phyloP scores from a whole-genome alignment of 2,888 invertebrate species.

The Lepeophtheirus nordmannii region DNA sequence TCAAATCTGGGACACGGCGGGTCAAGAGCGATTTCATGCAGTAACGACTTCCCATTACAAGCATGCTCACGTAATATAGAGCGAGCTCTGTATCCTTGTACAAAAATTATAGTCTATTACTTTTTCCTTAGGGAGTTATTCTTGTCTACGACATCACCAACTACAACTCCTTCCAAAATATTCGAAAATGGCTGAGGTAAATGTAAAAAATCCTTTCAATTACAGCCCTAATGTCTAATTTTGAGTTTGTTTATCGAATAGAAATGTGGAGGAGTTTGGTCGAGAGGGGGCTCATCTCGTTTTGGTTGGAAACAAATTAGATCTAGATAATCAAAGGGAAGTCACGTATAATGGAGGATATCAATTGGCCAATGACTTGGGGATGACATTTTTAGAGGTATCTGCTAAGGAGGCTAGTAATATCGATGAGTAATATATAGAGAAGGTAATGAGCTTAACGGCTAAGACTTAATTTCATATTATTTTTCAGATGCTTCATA shows the following conservation, averaged over 20 bases:
- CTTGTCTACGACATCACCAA: constrained; percentile 3
- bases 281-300: constrained; percentile 36
- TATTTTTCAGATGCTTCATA: background rate
- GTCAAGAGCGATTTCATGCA: background rate
- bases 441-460: background rate
- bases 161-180: background rate
- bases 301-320: constrained; percentile 65
- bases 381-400: background rate
- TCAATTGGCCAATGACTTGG: background rate
- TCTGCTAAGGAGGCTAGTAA: background rate
- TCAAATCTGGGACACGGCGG: background rate
- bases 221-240: background rate
- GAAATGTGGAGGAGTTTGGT: background rate
- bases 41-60: background rate
- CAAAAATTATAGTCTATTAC: background rate
- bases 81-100: too few relatives aligned
- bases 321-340: constrained; percentile 60
- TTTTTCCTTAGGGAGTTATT: background rate
- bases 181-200: background rate
- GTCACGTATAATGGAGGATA: constrained; percentile 41
- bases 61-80: background rate
- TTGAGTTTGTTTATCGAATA: background rate
- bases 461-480: too few relatives aligned
- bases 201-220: background rate
- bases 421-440: background rate